Evolutionary conservation across 2,113 vertebrate genomes (phyloP).

Genomic region (Anser cygnoides): DNA sequence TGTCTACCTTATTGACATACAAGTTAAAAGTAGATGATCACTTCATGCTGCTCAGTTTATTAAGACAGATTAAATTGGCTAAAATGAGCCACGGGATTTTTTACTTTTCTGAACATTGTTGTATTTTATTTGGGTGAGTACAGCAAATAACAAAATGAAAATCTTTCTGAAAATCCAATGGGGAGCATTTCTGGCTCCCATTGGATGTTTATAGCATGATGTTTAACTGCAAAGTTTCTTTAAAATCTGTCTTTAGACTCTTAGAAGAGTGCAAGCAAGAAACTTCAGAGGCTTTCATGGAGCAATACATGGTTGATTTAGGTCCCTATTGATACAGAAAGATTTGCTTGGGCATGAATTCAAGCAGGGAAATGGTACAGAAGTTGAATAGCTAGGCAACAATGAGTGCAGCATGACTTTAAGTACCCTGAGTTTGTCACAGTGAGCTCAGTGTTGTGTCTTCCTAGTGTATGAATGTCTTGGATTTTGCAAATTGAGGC

Average conservation of each 20-base stretch:
- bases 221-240: not conserved
- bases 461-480: not conserved
- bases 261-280: not conserved
- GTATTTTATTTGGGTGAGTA: not conserved
- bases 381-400: not conserved
- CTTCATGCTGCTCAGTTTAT: not conserved
- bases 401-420: not conserved
- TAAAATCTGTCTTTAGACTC: not conserved
- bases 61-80: not conserved
- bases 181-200: not conserved
- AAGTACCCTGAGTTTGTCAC: not conserved
- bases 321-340: not conserved
- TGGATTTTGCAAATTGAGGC: not conserved
- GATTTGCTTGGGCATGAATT: not conserved
- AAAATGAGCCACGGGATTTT: not conserved
- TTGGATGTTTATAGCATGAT: not conserved
- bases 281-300: not conserved
- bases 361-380: not conserved
- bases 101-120: not conserved
- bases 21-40: not conserved
- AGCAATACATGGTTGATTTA: not conserved
- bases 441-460: not conserved
- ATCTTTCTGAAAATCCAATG: not conserved
- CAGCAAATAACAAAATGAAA: not conserved
- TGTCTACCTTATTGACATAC: not conserved